Conservation (phyloP, 2,888 invertebrate species). For the Drosophila prostipennis region DNA sequence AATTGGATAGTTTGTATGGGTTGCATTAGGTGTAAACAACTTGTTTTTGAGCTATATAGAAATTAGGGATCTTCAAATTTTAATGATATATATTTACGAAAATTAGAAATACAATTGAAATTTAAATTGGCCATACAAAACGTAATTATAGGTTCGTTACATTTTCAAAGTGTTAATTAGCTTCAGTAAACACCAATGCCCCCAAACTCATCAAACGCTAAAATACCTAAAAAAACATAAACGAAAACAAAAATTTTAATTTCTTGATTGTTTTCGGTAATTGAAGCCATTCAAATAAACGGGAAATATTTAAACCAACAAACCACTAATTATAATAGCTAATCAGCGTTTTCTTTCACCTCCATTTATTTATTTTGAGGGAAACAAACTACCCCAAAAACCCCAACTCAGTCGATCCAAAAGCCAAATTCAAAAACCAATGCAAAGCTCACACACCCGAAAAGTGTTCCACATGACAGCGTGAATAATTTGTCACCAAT, state of each 20-base stretch:
- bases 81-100: no score
- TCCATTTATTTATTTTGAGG: slow-evolving; percentile 27
- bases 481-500: slow-evolving; percentile 51
- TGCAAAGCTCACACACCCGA: slow-evolving; percentile 12
- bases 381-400: not conserved
- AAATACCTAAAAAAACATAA: not conserved
- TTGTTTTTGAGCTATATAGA: not conserved
- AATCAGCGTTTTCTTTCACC: slow-evolving; percentile 40
- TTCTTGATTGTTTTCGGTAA: slow-evolving; percentile 31
- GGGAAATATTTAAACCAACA: slow-evolving; percentile 35
- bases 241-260: slow-evolving; percentile 1
- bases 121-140: not conserved
- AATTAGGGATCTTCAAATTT: not conserved
- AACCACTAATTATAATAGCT: slow-evolving; percentile 42
- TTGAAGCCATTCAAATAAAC: slow-evolving; percentile 22
- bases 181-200: not conserved
- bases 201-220: not conserved
- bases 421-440: slow-evolving; percentile 30
- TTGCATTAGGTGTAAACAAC: slow-evolving; percentile 4
- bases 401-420: not conserved
- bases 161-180: not conserved
- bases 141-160: not conserved
- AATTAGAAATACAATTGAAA: not conserved
- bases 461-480: slow-evolving; percentile 48
- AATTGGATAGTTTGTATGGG: slow-evolving; percentile 47